Base-by-base conservation (phyloP, 1,140 invertebrate genomes). In the Lucilia sericata region DNA sequence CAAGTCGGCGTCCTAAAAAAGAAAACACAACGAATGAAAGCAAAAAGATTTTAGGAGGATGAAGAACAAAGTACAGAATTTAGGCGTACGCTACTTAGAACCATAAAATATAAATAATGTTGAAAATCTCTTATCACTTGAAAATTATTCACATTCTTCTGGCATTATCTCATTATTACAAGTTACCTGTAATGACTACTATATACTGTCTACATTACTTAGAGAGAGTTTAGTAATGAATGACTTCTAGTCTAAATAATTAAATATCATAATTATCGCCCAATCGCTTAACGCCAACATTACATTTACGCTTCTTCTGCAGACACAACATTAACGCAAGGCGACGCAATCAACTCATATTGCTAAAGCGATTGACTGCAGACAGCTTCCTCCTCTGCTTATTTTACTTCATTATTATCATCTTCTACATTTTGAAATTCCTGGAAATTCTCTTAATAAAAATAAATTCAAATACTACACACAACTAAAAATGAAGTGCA, bases 321-420 rank as follows among this genome's bases (percentile, higher is more conserved):
- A 70, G n/a, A 19, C 3, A 70, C 65, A 70, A 60, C 55, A 60
- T 60, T 60, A 21, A 70, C 65, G 65, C 21, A 70, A 70, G 65
- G 65, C 65, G 65, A 70, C 65, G 65, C 21, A 70, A 70, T 70
- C 65, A 70, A 70, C 65, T 70, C 65, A 70, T 21, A 70, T 70
- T 70, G 65, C 65, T 5, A 21, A 70, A 21, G 21, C 65, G 65
- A 70, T 21, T 70, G n/a, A 70, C n/a, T 21, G 21, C 65, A 70
- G n/a, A 70, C 65, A 70, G 65, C 65, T 70, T 70, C 65, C 60
- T 65, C n/a, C n/a, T 17, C 65, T 70, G n/a, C n/a, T 21, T 70
- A 21, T 70, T 19, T 25, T 70, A 21, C 8, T 17, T 55, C 51
- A 55, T 55, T n/a, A 55, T 49, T 5, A 49, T 55, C 51, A 55